Base-by-base conservation (phyloP, 2,113 vertebrate species). In the Hipposideros armiger region DNA sequence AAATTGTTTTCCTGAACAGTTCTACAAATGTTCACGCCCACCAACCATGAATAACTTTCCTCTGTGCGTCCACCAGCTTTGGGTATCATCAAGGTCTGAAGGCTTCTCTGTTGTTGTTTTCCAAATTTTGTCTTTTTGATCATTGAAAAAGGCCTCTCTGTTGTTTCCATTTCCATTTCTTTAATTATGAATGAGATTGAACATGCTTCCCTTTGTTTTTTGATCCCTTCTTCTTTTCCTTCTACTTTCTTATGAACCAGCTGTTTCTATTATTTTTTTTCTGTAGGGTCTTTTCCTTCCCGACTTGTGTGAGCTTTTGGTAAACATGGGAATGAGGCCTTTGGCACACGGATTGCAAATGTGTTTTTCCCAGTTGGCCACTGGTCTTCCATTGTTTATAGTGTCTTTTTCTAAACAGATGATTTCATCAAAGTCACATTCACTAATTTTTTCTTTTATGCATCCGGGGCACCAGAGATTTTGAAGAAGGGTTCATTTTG, bases 61-160 rank as follows among this genome's bases (percentile, higher is more conserved):
- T 47, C 40, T 3, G 3, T 36, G 20, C 2, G 2, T 19, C 74
- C 22, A 0, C n/a, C n/a, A 22, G 16, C 56, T 15, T 7, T 5
- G 36, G 30, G 54, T 19, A 30, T 66, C 69, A 13, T 4, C 22
- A 1, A 84, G 9, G 0, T 40, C 3, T 28, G 24, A 82, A 64
- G 24, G 58, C 8, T 50, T 45, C 14, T 76, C 70, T 80, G 30
- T 19, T 45, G 30, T 17, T 4, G 22, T 67, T 60, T 22, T 62
- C 81, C 11, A 8, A 19, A 13, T 16, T 64, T 40, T 20, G 62
- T 45, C 28, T 72, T 77, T 77, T 32, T 54, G 26, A n/a, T 7
- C 17, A 6, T 13, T 77, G 16, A 56, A 74, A 70, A 74, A 20
- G 9, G 16, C 58, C 80, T 47, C 80, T 45, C 56, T 72, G 30